phyloP scores from a whole-genome alignment of 2,797 vertebrate genomes.

The Melanotaenia nigrans region DNA sequence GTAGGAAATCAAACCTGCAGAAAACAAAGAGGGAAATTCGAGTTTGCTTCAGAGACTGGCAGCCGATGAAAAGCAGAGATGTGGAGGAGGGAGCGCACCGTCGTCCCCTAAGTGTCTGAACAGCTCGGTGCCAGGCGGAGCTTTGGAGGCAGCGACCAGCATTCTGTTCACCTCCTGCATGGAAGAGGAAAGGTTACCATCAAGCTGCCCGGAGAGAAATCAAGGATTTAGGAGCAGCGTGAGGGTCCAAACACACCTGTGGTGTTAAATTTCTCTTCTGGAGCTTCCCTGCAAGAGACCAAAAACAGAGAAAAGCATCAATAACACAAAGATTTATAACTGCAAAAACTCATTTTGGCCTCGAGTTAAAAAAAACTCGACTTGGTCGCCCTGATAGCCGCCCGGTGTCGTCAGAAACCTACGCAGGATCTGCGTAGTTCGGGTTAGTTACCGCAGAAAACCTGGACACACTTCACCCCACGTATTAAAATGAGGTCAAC shows the following conservation, averaged over 20 bases:
- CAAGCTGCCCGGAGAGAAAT: not conserved
- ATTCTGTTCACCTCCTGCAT: conserved; percentile 86
- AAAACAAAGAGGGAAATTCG: conserved; percentile 1
- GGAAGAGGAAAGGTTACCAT: not conserved
- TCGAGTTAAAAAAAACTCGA: too few relatives aligned
- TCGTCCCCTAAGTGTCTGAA: conserved; percentile 93
- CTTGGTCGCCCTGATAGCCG: too few relatives aligned
- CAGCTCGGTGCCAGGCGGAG: conserved; percentile 83
- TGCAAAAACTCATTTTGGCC: not conserved
- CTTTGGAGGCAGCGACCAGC: conserved; percentile 80
- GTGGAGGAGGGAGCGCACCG: conserved; percentile 73
- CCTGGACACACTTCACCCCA: too few relatives aligned
- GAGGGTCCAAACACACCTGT: conserved; percentile 77
- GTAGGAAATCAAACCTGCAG: conserved; percentile 94
- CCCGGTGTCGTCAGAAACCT: too few relatives aligned
- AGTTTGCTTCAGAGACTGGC: not conserved
- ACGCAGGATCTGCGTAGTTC: not conserved
- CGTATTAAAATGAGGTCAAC: too few relatives aligned
- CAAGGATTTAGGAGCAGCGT: not conserved
- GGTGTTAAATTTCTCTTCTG: conserved; percentile 84
- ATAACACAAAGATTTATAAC: not conserved
- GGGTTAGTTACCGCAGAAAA: too few relatives aligned
- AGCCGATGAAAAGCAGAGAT: not conserved
- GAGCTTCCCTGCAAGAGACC: conserved; percentile 85
- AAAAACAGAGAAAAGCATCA: not conserved